phyloP scores from a whole-genome alignment of 1,140 invertebrate species.

The Homalodisca vitripennis region DNA sequence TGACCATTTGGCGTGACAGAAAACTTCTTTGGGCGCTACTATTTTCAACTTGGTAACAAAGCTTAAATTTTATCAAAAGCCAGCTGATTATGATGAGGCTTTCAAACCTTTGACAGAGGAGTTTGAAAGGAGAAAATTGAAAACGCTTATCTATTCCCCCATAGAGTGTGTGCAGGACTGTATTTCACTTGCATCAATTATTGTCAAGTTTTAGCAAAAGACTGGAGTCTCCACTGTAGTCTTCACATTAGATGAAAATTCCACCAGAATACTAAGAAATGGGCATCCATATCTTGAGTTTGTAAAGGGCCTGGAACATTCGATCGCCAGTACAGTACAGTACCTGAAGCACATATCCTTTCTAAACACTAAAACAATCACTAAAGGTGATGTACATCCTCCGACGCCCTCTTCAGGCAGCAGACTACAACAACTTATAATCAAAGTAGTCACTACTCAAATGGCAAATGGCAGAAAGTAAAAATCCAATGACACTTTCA shows the following conservation, averaged over 20 bases:
- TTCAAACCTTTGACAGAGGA: background rate
- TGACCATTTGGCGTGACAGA: too few species aligned
- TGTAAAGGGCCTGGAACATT: background rate
- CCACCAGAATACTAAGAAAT: background rate
- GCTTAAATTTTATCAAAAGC: background rate
- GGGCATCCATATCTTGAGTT: background rate
- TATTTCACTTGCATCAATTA: background rate
- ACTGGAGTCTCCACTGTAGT: background rate
- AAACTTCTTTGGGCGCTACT: too few species aligned
- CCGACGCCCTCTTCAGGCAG: too few species aligned
- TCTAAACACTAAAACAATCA: too few species aligned
- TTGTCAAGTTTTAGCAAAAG: background rate
- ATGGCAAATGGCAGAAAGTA: too few species aligned
- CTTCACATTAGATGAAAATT: background rate
- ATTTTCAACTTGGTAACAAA: too few species aligned
- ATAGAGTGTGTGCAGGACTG: background rate
- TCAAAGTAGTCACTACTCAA: too few species aligned
- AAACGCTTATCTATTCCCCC: background rate
- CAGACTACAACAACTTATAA: too few species aligned
- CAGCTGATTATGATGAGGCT: background rate
- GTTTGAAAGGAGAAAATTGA: background rate
- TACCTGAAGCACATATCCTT: too few species aligned
- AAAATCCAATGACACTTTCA: too few species aligned
- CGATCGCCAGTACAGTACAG: background rate
- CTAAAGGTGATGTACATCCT: too few species aligned